Base-by-base conservation (phyloP, 1,140 invertebrate species). In the Drosophila nannoptera region DNA sequence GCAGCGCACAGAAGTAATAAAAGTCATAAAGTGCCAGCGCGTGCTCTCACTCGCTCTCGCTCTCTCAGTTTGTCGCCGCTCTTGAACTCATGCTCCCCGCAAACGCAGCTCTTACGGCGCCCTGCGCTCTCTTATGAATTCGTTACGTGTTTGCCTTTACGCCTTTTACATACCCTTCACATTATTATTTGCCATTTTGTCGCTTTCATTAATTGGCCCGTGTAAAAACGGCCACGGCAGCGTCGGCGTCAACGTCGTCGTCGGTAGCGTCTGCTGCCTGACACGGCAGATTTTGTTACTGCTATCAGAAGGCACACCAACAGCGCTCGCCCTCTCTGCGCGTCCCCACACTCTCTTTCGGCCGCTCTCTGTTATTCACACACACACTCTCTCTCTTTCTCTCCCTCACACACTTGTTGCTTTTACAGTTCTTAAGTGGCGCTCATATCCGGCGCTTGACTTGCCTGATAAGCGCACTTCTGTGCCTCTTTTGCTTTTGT, bases 361-460 rank as follows among this genome's bases (percentile, higher is more conserved):
- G 2, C 1, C 3, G n/a, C 12, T 43, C 40, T 22, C 22, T 22
- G 22, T 22, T 22, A 3, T 22, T 22, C 22, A 14, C 22, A 35
- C 35, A 40, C 50, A 16, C 50, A 42, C 33, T 62, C 35, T 9
- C 31, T 38, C 35, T n/a, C 29, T n/a, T n/a, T 38, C 53, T 42
- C 46, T 66, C 33, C 59, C 56, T 38, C 58, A 60, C 56, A 75
- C 75, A 84, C 75, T 86, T 84, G 76, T 80, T 84, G 76, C 76
- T 86, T 84, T 84, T 86, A 86, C 80, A 77, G 77, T 84, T 84
- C 78, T 78, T 81, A 86, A 84, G 80, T 84, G 81, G 81, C 80
- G 80, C 77, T 86, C 80, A 84, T 84, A 84, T 84, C 81, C 77
- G 80, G 80, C 80, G 77, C 78, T 76, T 66, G 75, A 63, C 54